These are phyloP conservation scores for Metacarcinus magister DNA, from an alignment of 2,888 invertebrate genomes.

Conservation along the genomic window DNA sequence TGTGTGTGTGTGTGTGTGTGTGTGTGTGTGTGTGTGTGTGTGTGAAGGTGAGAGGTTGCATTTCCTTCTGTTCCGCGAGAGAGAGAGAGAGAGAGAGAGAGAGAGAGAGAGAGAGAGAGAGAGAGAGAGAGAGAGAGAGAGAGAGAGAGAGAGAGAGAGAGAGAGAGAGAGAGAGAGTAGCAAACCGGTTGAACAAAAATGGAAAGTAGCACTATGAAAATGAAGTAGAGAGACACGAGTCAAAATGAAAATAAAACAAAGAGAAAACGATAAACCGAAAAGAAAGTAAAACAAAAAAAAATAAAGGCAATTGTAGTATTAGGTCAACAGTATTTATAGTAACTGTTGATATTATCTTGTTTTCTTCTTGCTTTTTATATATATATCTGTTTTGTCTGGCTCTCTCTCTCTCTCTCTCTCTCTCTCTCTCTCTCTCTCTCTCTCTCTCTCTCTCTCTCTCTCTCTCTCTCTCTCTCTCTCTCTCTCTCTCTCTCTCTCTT, in stretches of 20 bases:
- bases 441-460: neutral
- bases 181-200: neutral
- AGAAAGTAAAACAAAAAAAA: neutral
- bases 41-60: no score
- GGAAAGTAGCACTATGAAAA: neutral
- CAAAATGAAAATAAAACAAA: neutral
- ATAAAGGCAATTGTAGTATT: neutral
- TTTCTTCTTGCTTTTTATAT: no score
- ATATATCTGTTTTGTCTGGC: no score
- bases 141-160: slow-evolving; percentile 39
- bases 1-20: neutral
- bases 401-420: neutral
- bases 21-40: neutral
- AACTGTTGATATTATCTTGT: no score
- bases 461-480: slow-evolving; percentile 2
- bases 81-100: no score
- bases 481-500: neutral
- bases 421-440: neutral
- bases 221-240: neutral
- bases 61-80: no score
- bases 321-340: no score
- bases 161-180: slow-evolving; percentile 10
- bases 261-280: neutral
- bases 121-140: slow-evolving; percentile 16
- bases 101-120: slow-evolving; percentile 8